Base-by-base conservation (phyloP, 2,888 invertebrate species). In the Acleris emargana region DNA sequence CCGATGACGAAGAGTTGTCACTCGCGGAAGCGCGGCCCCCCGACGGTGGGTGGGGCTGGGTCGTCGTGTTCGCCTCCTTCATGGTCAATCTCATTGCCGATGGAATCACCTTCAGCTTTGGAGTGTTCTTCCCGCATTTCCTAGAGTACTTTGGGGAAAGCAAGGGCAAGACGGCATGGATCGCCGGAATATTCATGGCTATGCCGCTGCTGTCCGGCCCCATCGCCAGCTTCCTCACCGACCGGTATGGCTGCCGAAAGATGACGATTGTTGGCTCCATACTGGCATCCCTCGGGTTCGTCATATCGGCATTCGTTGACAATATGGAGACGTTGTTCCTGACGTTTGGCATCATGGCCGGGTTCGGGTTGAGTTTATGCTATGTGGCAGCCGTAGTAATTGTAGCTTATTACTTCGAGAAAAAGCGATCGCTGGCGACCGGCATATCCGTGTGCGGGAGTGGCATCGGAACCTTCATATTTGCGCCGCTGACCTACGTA, bases 41-140 rank as follows among this genome's bases (percentile, higher is more conserved):
- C 1, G 97, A 98, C 84, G 97, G 97, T 11, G 97, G 98, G 16
- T 98, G 96, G 96, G 98, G 98, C 5, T 98, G 98, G 98, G 96
- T 98, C 38, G 95, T 98, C 58, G 98, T 98, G 0, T 95, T 96
- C 68, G 97, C 97, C 25, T 96, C 97, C 0, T 98, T 98, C 83
- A 94, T 97, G 89, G 96, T 97, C 70, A 97, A 97, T 83, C 93
- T 97, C 69, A 97, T 98, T 76, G 97, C 97, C 49, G 98, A 98
- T 83, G 98, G 98, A 3, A 95, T 98, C 72, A 97, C 97, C 0
- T 97, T 98, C 89, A 97, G 97, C 71, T 98, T 98, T 85, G 98
- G 98, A 62, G 96, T 98, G 5, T 95, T 98, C 77, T 98, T 94
- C 86, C 95, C 96, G 2, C 96, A 97, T 80, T 96, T 98, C 77